Base-by-base conservation (phyloP, 2,888 invertebrate genomes). In the Formica aserva region DNA sequence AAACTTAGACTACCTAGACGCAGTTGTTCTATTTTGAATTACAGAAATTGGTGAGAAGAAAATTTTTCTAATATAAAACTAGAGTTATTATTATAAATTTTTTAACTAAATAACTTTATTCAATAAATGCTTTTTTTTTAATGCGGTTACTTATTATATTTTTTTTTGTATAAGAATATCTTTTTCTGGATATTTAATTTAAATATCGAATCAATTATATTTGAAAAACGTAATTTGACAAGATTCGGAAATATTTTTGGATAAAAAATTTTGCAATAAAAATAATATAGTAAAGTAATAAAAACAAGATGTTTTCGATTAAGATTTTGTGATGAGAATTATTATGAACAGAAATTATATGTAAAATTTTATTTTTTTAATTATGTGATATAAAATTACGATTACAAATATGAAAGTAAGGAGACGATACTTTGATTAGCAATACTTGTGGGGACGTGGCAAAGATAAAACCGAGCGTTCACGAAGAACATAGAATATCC, bases 381-480 rank as follows among this genome's bases (percentile, higher is more conserved):
- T 32, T 52, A 22, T 18, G 5, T 18, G 6, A 48, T 48, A 35
- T 35, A 52, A 26, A 52, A 32, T 5, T 45, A 15, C 0, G 3
- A 32, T 6, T 63, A 13, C 15, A 63, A 41, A 66, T 1, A 66
- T 66, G 15, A 65, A 76, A 15, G 26, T 76, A 1, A 65, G 1
- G 26, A 13, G 2, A 62, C 18, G 8, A 1, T 26, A 45, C 1
- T 78, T 69, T 69, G 29, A 1, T 60, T 8, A 45, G 29, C 38
- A 69, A 60, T 69, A 60, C 22, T 22, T 60, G 26, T 26, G 26
- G 32, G 15, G 83, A 72, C 3, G 87, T 85, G 0, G 92, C 91
- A 3, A 87, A 78, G 29, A 92, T 92, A 69, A 88, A 86, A 55
- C 92, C 92, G 5, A 92, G 90, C 81, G n/a, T 75, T 57, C 92